phyloP scores from a whole-genome alignment of 2,797 vertebrate species.

The Phoebastria nigripes region DNA sequence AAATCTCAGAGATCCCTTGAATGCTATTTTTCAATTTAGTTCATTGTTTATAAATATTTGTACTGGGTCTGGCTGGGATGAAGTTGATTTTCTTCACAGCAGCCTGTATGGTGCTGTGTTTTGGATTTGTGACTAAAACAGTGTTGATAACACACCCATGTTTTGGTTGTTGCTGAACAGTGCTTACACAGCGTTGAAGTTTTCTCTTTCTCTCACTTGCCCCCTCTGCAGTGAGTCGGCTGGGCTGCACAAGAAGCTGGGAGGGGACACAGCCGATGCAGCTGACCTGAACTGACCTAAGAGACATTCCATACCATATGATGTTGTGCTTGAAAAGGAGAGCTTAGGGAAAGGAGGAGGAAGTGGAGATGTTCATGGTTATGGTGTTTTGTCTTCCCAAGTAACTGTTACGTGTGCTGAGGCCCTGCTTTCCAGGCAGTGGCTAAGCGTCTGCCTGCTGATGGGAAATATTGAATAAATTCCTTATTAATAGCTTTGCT shows the following conservation, averaged over 20 bases:
- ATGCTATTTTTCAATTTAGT: neutral
- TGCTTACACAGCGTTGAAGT: neutral
- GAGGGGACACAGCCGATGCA: rapidly evolving
- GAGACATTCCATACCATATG: neutral
- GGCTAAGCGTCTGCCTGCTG: neutral
- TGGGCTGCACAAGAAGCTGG: neutral
- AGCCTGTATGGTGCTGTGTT: neutral
- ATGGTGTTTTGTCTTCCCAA: neutral
- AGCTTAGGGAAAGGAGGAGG: neutral
- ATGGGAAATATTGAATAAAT: neutral
- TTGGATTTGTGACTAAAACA: neutral
- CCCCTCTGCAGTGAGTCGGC: rapidly evolving
- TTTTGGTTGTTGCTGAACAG: neutral
- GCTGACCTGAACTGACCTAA: neutral
- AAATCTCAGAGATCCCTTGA: neutral
- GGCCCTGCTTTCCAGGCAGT: neutral
- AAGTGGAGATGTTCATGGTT: neutral
- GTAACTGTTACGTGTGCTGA: rapidly evolving
- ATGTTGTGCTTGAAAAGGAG: neutral
- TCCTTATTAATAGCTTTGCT: neutral
- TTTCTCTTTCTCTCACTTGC: neutral
- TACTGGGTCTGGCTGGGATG: neutral
- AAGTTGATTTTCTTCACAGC: neutral
- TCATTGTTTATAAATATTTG: neutral
- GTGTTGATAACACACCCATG: neutral